Conservation (phyloP, 2,113 vertebrate species). For the Diglossa brunneiventris region DNA sequence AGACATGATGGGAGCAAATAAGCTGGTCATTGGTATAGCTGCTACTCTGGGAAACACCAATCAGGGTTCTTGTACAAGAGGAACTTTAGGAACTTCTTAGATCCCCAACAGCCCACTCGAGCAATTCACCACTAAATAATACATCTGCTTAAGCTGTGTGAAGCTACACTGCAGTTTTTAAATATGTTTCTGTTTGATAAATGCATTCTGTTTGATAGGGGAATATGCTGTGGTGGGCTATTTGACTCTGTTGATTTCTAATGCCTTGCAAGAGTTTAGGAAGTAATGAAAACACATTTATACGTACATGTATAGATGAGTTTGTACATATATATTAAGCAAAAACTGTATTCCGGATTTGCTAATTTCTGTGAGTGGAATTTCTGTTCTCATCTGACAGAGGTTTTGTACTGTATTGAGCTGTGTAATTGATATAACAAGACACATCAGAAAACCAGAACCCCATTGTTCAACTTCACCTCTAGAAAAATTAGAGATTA, state of each 20-base stretch:
- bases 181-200: neutral
- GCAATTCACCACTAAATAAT: neutral
- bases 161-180: neutral
- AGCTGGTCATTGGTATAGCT: neutral
- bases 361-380: neutral
- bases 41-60: neutral
- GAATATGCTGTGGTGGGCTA: neutral
- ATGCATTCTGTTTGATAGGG: neutral
- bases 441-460: neutral
- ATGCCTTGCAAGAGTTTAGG: neutral
- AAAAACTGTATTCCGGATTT: neutral
- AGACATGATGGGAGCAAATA: neutral
- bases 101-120: neutral
- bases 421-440: neutral
- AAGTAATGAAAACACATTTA: neutral
- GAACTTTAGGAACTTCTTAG: neutral
- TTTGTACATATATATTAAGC: neutral
- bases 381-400: neutral
- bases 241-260: neutral
- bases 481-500: neutral
- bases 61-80: neutral
- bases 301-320: neutral
- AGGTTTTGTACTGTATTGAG: neutral
- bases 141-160: neutral
- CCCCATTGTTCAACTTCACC: neutral